These are phyloP conservation scores for Drepanosiphum platanoidis DNA, from an alignment of 2,888 invertebrate species.

Conservation along the genomic window DNA sequence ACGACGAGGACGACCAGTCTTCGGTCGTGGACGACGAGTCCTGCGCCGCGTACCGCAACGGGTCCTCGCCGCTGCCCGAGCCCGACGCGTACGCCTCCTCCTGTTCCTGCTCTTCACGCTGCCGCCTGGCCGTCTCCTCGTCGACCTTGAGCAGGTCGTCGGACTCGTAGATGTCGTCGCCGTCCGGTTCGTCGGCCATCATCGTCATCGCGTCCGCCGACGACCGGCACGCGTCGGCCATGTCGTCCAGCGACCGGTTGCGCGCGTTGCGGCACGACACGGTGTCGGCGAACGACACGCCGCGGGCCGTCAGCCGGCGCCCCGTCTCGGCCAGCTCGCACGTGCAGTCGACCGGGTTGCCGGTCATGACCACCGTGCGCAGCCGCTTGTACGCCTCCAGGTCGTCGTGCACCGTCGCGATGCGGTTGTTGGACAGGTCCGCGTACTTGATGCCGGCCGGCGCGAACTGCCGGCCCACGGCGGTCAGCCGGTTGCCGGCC, in stretches of 20 bases:
- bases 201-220: slow-evolving; percentile 22
- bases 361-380: slow-evolving; percentile 56
- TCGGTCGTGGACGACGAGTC: not conserved
- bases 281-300: slow-evolving; percentile 41
- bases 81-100: slow-evolving; percentile 16
- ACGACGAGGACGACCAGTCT: not conserved
- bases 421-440: slow-evolving; percentile 35
- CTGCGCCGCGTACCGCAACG: not conserved
- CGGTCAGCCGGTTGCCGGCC: slow-evolving; percentile 23
- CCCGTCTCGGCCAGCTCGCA: slow-evolving; percentile 52
- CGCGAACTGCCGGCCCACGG: slow-evolving; percentile 33
- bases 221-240: slow-evolving; percentile 34
- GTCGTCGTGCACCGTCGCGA: slow-evolving; percentile 36
- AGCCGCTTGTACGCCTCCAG: slow-evolving; percentile 54
- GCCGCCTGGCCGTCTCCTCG: not conserved
- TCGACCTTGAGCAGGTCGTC: slow-evolving; percentile 32
- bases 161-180: slow-evolving; percentile 8
- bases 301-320: not conserved
- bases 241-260: slow-evolving; percentile 6
- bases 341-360: slow-evolving; percentile 61
- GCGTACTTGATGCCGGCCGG: slow-evolving; percentile 45
- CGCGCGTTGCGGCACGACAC: slow-evolving; percentile 19
- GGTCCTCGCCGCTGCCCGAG: slow-evolving; percentile 45
- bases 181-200: slow-evolving; percentile 36
- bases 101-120: no score